Evolutionary conservation across 2,797 vertebrate species (phyloP), one percentile per base, ranked within the genome.

Genomic region (Manis javanica): DNA sequence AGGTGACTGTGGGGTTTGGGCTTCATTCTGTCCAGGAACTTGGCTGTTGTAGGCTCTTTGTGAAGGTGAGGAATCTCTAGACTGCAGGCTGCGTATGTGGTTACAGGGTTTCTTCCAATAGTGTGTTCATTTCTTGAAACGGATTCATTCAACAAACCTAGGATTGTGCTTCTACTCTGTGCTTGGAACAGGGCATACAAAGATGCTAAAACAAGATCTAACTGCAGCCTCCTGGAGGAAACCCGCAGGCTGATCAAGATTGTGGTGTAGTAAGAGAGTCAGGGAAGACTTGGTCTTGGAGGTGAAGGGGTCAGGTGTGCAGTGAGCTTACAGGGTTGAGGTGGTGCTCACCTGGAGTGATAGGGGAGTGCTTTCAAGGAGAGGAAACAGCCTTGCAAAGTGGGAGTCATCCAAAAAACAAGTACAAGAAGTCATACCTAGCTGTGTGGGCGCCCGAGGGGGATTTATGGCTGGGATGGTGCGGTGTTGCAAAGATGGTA

Each of bases 91-190:
- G 53, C 29, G 0, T 10, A 4, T 57, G 14, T 5, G 19, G 57
- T 92, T 63, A 26, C 59, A 34, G 69, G 51, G 26, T 66, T 86
- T 57, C 59, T 86, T 57, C 59, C 75, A 78, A 19, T 55, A 13
- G 0, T 51, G 63, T 55, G 66, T 84, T 69, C 31, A 46, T 46
- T 93, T 94, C 46, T 61, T 88, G 55, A 74, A 72, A 59, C 53
- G 77, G 37, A 68, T 94, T 97, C 94, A 95, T 97, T 91, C 75
- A 57, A 53, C 83, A 59, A 23, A 94, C 79, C 7, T 24, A 13
- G 23, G 11, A 15, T 29, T 18, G 89, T 49, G 55, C 68, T 78
- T 57, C 18, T 37, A 0, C 61, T 64, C 10, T 63, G 24, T 26
- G 63, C 59, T 55, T 5, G 61, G 39, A 72, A 66, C 15, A 16